Evolutionary conservation across 2,113 vertebrate genomes (phyloP), one percentile per base, ranked within the genome.

Genomic region (rat (Rattus norvegicus)): DNA sequence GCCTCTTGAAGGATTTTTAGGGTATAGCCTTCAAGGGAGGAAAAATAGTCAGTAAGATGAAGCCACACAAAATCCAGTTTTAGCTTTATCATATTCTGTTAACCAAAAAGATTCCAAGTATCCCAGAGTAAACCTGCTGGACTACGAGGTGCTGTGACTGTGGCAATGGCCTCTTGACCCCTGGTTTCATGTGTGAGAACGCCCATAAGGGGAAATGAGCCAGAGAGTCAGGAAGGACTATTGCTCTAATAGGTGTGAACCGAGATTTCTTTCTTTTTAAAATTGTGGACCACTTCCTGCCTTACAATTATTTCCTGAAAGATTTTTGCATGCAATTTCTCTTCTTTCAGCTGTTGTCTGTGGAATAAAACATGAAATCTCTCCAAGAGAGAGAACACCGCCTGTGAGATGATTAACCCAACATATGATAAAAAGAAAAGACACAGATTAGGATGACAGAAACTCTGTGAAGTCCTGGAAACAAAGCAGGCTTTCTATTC

Each of bases 401-500:
- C 96, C 91, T 95, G 97, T 97, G 95, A 96, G 93, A 86, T 93
- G 91, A 95, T 90, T 79, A 98, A 97, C 83, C 67, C 81, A 80
- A 96, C 56, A 17, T 96, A 86, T 97, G 97, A 59, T 92, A 96
- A 69, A 97, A 93, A 95, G 91, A 91, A 97, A 97, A 95, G 77
- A 63, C 79, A 72, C 28, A 59, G 97, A 97, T 98, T 92, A 93
- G 85, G 89, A 96, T 91, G 70, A 81, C 92, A 97, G 70, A 97
- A 95, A 97, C 95, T 76, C 77, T 83, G 91, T 95, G 75, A 94
- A 91, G 97, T 94, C 92, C 92, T 93, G 87, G 88, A 97, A 97
- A 98, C 95, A 95, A 98, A 97, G 92, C 96, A 97, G 92, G 73
- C 59, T 98, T 97, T 97, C 28, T 87, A 91, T 70, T 87, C 90